Evolutionary conservation across 2,113 vertebrate species (phyloP).

Genomic region (Cromileptes altivelis): DNA sequence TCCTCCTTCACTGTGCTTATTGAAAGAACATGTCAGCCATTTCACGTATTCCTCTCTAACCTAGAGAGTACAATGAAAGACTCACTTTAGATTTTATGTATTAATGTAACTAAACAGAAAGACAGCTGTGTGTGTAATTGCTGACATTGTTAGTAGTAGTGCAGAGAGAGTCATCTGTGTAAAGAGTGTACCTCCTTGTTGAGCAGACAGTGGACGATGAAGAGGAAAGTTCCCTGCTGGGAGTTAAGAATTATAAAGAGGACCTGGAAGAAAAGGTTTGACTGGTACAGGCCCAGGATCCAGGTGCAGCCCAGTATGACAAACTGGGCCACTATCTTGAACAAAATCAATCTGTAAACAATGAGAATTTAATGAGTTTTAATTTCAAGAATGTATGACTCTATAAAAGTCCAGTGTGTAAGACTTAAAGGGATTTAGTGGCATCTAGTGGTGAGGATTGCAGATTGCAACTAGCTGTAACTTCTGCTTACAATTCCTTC

Average conservation of each 20-base stretch:
- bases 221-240: slow-evolving; percentile 84
- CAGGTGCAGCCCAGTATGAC: slow-evolving; percentile 79
- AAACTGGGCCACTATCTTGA: slow-evolving; percentile 82
- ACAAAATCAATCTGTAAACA: slow-evolving; percentile 68
- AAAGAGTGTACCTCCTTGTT: slow-evolving; percentile 77
- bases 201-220: slow-evolving; percentile 80
- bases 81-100: neutral
- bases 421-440: no score
- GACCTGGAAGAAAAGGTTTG: slow-evolving; percentile 64
- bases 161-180: neutral
- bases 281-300: slow-evolving; percentile 79
- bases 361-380: neutral
- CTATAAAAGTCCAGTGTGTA: no score
- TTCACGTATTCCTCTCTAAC: slow-evolving; percentile 43
- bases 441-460: no score
- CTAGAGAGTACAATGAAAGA: slow-evolving; percentile 17
- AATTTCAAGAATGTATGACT: no score
- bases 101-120: neutral
- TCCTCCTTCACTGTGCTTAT: slow-evolving; percentile 4
- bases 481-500: no score
- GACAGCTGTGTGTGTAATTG: neutral
- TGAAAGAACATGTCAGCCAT: slow-evolving; percentile 50
- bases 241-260: slow-evolving; percentile 79
- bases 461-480: no score
- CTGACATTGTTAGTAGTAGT: neutral